Conservation (phyloP, 2,888 invertebrate species). For the Chrysolina haemoptera region DNA sequence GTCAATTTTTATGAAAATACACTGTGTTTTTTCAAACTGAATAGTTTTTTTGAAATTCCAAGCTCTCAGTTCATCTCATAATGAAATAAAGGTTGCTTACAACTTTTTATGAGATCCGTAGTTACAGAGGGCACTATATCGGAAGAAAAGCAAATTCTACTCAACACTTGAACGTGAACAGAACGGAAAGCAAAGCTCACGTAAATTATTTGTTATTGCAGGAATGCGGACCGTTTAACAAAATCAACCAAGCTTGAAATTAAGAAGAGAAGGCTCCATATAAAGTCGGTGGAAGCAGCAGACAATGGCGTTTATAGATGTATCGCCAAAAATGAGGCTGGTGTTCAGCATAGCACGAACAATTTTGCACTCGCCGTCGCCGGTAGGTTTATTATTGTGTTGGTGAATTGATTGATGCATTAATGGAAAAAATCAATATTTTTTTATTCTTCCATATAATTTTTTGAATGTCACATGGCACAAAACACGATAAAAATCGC, state of each 20-base stretch:
- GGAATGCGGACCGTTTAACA: slow-evolving; percentile 76
- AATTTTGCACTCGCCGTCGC: slow-evolving; percentile 73
- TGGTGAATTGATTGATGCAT: too few species aligned
- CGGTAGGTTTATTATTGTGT: slow-evolving; percentile 64
- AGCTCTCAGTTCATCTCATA: too few species aligned
- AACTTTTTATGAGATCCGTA: too few species aligned
- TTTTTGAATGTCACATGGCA: too few species aligned
- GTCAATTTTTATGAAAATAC: too few species aligned
- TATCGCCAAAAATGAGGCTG: slow-evolving; percentile 79
- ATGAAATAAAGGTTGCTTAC: too few species aligned
- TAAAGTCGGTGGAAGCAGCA: slow-evolving; percentile 72
- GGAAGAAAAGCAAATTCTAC: background rate
- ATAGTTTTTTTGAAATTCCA: too few species aligned
- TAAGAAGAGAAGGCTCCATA: slow-evolving; percentile 75
- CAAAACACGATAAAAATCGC: too few species aligned
- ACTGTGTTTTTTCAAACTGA: too few species aligned
- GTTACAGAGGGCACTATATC: background rate
- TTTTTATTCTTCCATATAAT: too few species aligned
- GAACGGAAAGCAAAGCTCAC: slow-evolving; percentile 17
- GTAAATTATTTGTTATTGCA: slow-evolving; percentile 61
- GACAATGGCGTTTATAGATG: slow-evolving; percentile 86
- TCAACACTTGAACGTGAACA: background rate
- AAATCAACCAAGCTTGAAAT: slow-evolving; percentile 74
- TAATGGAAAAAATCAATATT: too few species aligned
- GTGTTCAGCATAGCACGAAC: slow-evolving; percentile 71